Evolutionary conservation across 2,797 vertebrate species (phyloP).

Genomic region (Pseudotriccus pelzelni): DNA sequence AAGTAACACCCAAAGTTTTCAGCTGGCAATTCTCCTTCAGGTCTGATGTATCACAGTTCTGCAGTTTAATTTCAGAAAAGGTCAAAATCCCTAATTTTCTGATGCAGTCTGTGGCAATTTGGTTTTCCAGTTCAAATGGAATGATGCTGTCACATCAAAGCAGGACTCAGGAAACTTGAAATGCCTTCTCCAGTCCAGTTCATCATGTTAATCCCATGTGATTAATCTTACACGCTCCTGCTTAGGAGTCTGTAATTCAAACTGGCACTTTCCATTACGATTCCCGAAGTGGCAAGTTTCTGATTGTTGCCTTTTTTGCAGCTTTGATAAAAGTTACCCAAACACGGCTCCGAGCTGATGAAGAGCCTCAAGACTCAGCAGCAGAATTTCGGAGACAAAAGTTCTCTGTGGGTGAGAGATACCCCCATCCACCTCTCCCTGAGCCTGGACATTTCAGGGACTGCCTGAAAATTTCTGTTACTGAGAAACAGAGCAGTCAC

Average conservation of each 20-base stretch:
- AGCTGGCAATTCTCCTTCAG: background rate
- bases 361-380: background rate
- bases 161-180: background rate
- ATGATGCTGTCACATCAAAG: background rate
- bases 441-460: background rate
- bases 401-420: background rate
- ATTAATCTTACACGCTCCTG: background rate
- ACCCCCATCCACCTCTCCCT: background rate
- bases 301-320: background rate
- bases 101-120: background rate
- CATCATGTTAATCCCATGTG: background rate
- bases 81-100: background rate
- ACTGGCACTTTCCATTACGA: background rate
- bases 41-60: background rate
- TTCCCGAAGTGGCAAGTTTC: background rate
- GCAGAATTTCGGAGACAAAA: background rate
- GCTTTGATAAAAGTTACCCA: background rate
- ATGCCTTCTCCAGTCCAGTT: background rate
- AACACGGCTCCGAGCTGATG: background rate
- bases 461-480: background rate
- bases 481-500: background rate
- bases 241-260: background rate
- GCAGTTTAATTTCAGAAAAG: background rate
- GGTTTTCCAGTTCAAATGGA: background rate
- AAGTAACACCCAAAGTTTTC: background rate